These are phyloP conservation scores for Enteromius anoplus DNA, from an alignment of 2,797 vertebrate species.

Conservation along the genomic window DNA sequence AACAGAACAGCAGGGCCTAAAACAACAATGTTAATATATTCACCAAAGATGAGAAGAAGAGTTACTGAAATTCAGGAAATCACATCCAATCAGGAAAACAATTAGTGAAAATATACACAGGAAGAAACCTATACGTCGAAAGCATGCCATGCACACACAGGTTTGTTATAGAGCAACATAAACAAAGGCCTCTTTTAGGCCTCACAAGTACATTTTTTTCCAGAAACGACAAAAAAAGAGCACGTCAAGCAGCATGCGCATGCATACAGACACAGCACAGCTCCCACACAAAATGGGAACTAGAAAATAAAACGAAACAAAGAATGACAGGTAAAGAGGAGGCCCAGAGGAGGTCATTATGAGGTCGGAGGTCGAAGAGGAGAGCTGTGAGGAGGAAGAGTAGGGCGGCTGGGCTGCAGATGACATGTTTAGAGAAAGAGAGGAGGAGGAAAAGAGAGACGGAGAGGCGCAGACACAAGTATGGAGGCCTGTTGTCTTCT, in stretches of 20 bases:
- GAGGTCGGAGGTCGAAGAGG: slow-evolving; percentile 88
- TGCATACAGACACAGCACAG: slow-evolving; percentile 70
- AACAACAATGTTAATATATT: slow-evolving; percentile 59
- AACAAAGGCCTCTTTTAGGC: slow-evolving; percentile 42
- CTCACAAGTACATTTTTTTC: slow-evolving; percentile 31
- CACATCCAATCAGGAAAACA: slow-evolving; percentile 55
- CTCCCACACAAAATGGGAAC: slow-evolving; percentile 50
- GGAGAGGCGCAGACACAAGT: slow-evolving; percentile 69
- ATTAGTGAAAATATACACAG: slow-evolving; percentile 59
- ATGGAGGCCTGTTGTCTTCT: slow-evolving; percentile 73
- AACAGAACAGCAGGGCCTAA: slow-evolving; percentile 60
- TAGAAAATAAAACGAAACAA: slow-evolving; percentile 45
- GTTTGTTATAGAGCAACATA: slow-evolving; percentile 58
- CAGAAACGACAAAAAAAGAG: slow-evolving; percentile 34
- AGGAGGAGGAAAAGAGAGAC: slow-evolving; percentile 67
- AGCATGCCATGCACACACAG: slow-evolving; percentile 77
- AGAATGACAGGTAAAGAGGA: slow-evolving; percentile 76
- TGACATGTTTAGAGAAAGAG: slow-evolving; percentile 76
- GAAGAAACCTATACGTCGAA: slow-evolving; percentile 65
- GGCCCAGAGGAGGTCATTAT: slow-evolving; percentile 83
- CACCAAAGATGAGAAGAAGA: slow-evolving; percentile 64
- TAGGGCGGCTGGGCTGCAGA: slow-evolving; percentile 77
- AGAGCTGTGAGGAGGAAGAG: slow-evolving; percentile 81
- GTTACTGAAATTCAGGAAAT: slow-evolving; percentile 60
- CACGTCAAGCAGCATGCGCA: slow-evolving; percentile 61